Evolutionary conservation across 2,113 vertebrate genomes (phyloP).

Genomic region (Fulmarus glacialis): DNA sequence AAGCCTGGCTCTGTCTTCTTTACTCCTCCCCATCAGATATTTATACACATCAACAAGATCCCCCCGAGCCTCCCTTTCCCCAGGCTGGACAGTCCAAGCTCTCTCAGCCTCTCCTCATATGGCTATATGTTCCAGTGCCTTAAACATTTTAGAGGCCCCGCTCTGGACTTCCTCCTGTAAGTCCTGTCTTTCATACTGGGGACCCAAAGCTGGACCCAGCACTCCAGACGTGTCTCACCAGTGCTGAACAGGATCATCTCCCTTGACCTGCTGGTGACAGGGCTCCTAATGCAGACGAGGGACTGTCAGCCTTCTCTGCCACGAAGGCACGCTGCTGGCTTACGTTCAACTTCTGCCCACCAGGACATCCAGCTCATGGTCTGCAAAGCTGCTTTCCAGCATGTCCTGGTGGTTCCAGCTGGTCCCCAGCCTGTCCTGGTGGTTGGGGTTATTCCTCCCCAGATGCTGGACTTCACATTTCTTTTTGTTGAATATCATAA

Average conservation of each 20-base stretch:
- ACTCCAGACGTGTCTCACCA: not conserved
- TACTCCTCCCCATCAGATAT: not conserved
- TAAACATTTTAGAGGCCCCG: not conserved
- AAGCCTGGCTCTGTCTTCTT: not conserved
- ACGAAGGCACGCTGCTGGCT: accelerated
- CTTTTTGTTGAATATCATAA: not conserved
- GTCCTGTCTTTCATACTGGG: no score
- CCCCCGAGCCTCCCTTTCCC: not conserved
- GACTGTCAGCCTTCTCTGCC: not conserved
- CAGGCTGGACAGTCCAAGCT: not conserved
- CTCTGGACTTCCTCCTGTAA: not conserved
- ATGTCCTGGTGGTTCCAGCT: not conserved
- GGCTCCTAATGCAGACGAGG: not conserved
- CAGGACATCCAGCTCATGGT: not conserved
- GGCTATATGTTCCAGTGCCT: accelerated
- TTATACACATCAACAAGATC: not conserved
- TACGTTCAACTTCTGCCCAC: accelerated
- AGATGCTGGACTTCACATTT: not conserved
- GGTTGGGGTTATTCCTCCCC: not conserved
- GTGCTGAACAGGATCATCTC: not conserved
- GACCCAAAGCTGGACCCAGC: no score
- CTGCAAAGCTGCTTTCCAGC: not conserved
- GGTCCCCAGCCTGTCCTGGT: not conserved
- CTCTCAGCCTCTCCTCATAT: not conserved
- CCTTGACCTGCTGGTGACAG: accelerated